phyloP scores from a whole-genome alignment of 2,797 vertebrate species.

The Poeciliopsis turneri region DNA sequence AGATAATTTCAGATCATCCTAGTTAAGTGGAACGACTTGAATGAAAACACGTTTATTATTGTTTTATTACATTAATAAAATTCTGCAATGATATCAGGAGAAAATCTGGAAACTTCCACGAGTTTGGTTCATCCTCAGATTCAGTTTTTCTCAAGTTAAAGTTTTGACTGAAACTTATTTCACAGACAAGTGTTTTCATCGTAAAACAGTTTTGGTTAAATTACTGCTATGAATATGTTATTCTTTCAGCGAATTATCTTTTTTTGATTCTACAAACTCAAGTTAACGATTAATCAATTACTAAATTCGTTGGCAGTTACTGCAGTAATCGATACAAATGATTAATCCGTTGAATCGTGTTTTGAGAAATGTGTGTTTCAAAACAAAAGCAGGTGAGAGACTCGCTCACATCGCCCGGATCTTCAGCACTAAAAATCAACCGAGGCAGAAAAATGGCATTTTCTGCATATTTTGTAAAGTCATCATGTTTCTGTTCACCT shows the following conservation, averaged over 20 bases:
- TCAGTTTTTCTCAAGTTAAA: not conserved
- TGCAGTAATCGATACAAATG: no score
- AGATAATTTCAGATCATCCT: not conserved
- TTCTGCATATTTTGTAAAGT: not conserved
- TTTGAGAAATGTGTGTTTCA: not conserved
- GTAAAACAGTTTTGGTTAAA: no score
- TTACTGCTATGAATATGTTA: no score
- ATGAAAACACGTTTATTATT: not conserved
- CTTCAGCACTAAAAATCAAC: not conserved
- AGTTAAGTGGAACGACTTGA: not conserved
- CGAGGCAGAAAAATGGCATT: not conserved
- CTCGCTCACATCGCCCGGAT: not conserved
- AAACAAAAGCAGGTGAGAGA: not conserved
- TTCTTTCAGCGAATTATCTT: no score
- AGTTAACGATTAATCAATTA: no score
- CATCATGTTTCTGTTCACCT: constrained; percentile 44
- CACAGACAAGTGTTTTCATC: no score
- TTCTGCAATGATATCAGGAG: not conserved
- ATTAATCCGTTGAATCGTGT: no score
- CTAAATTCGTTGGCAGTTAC: no score
- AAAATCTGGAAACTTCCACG: not conserved
- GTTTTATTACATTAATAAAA: not conserved
- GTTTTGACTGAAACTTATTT: no score
- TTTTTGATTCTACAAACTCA: no score
- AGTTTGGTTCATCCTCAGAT: not conserved